A percentile compares a stretch with the other conserved stretches of the same genome.
These are phyloP conservation scores for Zaprionus kolodkinae DNA, from an alignment of 1,140 invertebrate genomes.

Conservation along the genomic window DNA sequence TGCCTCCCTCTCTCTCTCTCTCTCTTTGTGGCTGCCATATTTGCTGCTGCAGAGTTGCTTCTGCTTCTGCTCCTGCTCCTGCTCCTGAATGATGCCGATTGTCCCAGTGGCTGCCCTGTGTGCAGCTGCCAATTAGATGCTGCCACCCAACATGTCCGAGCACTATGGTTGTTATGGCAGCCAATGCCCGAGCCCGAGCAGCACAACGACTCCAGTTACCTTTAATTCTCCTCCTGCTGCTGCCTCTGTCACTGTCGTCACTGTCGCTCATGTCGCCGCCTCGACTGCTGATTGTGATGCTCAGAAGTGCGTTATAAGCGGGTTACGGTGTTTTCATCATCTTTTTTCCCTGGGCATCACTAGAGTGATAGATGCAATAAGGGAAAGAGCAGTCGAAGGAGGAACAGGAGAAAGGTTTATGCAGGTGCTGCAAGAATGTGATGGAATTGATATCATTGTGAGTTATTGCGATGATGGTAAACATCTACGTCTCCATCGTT, in stretches of 20 bases:
- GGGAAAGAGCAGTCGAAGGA: slow-evolving; percentile 9
- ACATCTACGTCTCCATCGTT: background rate
- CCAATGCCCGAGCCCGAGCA: slow-evolving; percentile 9
- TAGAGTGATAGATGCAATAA: slow-evolving; percentile 21
- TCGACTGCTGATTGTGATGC: slow-evolving; percentile 13
- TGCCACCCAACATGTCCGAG: slow-evolving; percentile 35
- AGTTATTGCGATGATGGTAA: slow-evolving; percentile 28
- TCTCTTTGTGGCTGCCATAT: background rate
- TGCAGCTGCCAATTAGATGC: slow-evolving; percentile 62
- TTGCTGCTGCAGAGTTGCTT: too few relatives aligned
- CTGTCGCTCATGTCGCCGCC: slow-evolving; percentile 5
- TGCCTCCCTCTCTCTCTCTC: background rate
- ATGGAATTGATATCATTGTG: slow-evolving; percentile 34
- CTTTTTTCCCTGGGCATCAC: slow-evolving; percentile 32
- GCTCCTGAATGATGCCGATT: slow-evolving; percentile 32
- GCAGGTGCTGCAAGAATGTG: slow-evolving; percentile 12
- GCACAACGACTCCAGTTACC: slow-evolving; percentile 11
- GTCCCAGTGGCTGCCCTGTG: slow-evolving; percentile 26
- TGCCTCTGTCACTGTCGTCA: slow-evolving; percentile 8
- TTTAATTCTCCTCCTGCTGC: slow-evolving; percentile 1
- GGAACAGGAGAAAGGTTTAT: slow-evolving; percentile 32
- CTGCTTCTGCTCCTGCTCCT: background rate
- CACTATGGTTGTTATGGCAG: slow-evolving; percentile 50
- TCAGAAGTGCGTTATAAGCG: slow-evolving; percentile 66
- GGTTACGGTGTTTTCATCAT: slow-evolving; percentile 69